These are phyloP conservation scores for Lomographa bimaculata DNA, from an alignment of 2,888 invertebrate species.

Conservation along the genomic window DNA sequence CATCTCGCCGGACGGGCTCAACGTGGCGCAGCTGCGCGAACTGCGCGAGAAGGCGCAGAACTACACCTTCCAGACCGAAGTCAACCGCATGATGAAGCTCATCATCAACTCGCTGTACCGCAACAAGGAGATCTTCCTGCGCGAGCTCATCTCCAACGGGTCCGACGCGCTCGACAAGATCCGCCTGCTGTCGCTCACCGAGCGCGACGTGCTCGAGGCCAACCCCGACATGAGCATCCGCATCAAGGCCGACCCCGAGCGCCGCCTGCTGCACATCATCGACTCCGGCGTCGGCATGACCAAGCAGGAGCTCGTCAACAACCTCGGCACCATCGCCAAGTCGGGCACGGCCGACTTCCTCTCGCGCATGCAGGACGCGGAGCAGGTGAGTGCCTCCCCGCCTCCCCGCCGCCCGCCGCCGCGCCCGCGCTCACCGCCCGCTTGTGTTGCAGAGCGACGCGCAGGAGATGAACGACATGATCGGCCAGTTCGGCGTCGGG, in stretches of 20 bases:
- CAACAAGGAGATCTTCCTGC: slow-evolving; percentile 99
- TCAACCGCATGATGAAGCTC: slow-evolving; percentile 99
- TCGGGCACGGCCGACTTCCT: slow-evolving; percentile 98
- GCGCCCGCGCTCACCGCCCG: not conserved
- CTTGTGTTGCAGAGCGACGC: slow-evolving; percentile 49
- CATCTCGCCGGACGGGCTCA: slow-evolving; percentile 97
- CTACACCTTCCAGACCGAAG: slow-evolving; percentile 98
- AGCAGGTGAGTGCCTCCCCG: slow-evolving; percentile 50
- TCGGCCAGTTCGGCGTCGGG: slow-evolving; percentile 99
- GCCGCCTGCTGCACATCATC: slow-evolving; percentile 95
- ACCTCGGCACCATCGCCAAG: slow-evolving; percentile 99
- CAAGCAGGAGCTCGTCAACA: slow-evolving; percentile 94
- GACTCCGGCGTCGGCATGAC: slow-evolving; percentile 99
- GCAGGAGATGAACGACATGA: slow-evolving; percentile 97
- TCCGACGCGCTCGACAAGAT: slow-evolving; percentile 99
- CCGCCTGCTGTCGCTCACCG: slow-evolving; percentile 95
- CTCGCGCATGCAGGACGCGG: slow-evolving; percentile 91
- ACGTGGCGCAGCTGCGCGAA: slow-evolving; percentile 96
- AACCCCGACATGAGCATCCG: slow-evolving; percentile 94
- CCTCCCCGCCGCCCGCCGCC: not conserved
- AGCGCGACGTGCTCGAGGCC: slow-evolving; percentile 89
- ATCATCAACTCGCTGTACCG: slow-evolving; percentile 99
- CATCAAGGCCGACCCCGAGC: slow-evolving; percentile 97
- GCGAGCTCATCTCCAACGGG: slow-evolving; percentile 99
- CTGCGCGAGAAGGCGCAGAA: slow-evolving; percentile 94